These are phyloP conservation scores for Kryptolebias ocellatus DNA, from an alignment of 2,797 vertebrate species.

Conservation along the genomic window DNA sequence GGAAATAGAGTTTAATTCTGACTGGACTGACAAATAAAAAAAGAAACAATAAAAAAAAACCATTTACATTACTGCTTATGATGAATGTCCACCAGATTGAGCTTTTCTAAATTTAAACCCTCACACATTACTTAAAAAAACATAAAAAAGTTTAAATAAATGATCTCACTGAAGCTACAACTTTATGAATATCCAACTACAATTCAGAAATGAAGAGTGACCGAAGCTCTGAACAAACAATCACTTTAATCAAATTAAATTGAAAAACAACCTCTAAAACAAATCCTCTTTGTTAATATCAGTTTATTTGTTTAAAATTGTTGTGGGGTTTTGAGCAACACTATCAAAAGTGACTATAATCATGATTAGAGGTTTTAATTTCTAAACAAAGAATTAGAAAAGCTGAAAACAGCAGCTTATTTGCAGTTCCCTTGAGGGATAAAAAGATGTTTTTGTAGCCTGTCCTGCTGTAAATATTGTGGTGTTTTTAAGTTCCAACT, in stretches of 20 bases:
- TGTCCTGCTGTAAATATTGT: slow-evolving; percentile 23
- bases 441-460: slow-evolving; percentile 43
- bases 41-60: too few relatives aligned
- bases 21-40: too few relatives aligned
- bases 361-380: slow-evolving; percentile 26
- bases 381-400: slow-evolving; percentile 28
- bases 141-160: too few relatives aligned
- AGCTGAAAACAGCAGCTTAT: slow-evolving; percentile 44
- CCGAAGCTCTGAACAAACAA: neutral
- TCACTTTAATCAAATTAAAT: too few relatives aligned
- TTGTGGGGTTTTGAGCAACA: neutral
- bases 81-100: too few relatives aligned
- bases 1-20: too few relatives aligned
- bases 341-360: neutral
- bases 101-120: too few relatives aligned
- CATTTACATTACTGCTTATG: too few relatives aligned
- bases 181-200: neutral
- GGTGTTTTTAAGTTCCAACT: slow-evolving; percentile 1
- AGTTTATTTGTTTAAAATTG: neutral
- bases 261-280: too few relatives aligned
- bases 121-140: too few relatives aligned
- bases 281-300: neutral
- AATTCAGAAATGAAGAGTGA: neutral
- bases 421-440: slow-evolving; percentile 46
- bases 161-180: neutral